Conservation (phyloP, 1,140 invertebrate species). For the Penaeus japonicus region DNA sequence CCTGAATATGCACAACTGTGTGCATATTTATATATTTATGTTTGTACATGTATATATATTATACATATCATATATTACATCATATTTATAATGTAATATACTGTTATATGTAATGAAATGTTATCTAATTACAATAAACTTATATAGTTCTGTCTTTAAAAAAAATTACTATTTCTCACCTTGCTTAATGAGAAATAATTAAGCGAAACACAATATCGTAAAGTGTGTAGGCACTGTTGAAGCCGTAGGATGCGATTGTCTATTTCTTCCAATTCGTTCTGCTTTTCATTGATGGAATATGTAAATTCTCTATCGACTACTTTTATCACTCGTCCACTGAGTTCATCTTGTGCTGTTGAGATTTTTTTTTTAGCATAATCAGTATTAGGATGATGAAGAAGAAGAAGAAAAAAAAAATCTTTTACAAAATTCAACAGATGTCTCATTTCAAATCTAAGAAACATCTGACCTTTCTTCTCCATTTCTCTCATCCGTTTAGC, state of each 20-base stretch:
- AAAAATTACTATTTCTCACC: conserved; percentile 11
- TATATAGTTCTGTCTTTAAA: no score
- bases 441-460: background rate
- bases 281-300: conserved; percentile 22
- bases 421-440: background rate
- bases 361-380: no score
- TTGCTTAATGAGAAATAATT: conserved; percentile 32
- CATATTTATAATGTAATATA: no score
- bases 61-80: no score
- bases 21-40: no score
- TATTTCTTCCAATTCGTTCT: conserved; percentile 45
- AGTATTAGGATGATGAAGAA: background rate
- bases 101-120: no score
- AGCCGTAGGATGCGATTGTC: conserved; percentile 28
- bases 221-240: conserved; percentile 46
- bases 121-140: no score
- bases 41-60: no score
- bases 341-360: conserved; percentile 31
- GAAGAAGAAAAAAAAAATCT: background rate
- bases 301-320: conserved; percentile 29
- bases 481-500: conserved; percentile 38
- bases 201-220: conserved; percentile 39
- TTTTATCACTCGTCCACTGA: conserved; percentile 43
- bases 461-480: conserved; percentile 28
- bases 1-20: no score